A percentile compares a stretch with the other conserved stretches of the same genome.
These are phyloP conservation scores for Drosophila obscura DNA, from an alignment of 1,140 invertebrate species.

Conservation along the genomic window DNA sequence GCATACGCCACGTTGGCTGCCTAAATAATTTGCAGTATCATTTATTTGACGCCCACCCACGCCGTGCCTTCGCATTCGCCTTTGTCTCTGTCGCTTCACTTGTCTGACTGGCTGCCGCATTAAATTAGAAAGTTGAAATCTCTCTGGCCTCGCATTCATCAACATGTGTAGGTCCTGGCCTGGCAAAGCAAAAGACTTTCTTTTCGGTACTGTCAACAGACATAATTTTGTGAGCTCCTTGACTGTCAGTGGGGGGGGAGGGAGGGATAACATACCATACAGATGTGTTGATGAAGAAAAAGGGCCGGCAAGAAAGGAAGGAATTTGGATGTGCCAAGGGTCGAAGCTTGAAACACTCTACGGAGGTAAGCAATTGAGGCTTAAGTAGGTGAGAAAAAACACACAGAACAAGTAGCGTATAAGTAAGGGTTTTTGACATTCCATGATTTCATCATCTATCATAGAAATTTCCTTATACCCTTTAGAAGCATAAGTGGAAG, in stretches of 20 bases:
- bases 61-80: neutral
- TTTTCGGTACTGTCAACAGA: slow-evolving; percentile 72
- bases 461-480: neutral
- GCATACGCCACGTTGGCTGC: slow-evolving; percentile 69
- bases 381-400: no score
- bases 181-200: slow-evolving; percentile 60
- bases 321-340: neutral
- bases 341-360: no score
- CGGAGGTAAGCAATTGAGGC: no score
- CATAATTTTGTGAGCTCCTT: slow-evolving; percentile 70
- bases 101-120: slow-evolving; percentile 67
- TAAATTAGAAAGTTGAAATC: slow-evolving; percentile 82
- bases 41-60: slow-evolving; percentile 51
- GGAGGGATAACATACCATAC: slow-evolving; percentile 32
- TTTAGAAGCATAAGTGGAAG: slow-evolving; percentile 6
- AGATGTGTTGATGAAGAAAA: slow-evolving; percentile 45
- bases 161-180: slow-evolving; percentile 65
- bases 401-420: neutral
- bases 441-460: no score
- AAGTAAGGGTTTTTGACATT: no score
- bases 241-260: slow-evolving; percentile 28
- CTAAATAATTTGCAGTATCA: slow-evolving; percentile 74
- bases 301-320: neutral
- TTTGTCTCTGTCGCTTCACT: slow-evolving; percentile 60
- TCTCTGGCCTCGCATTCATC: slow-evolving; percentile 77